Evolutionary conservation across 2,888 invertebrate genomes (phyloP), one percentile per base, ranked within the genome.

Genomic region (Pyralis farinalis): DNA sequence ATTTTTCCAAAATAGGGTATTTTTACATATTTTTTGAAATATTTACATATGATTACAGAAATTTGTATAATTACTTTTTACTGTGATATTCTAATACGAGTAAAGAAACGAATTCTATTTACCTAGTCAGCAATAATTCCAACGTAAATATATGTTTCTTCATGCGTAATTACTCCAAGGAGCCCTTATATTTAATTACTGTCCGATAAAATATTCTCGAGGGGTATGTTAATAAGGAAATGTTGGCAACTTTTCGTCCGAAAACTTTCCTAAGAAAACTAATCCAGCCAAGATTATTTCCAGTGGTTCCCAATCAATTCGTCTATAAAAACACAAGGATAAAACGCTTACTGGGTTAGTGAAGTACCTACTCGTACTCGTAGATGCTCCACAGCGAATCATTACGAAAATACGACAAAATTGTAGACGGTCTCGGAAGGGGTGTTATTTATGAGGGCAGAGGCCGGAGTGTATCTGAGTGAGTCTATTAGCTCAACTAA

Each of bases 401-500:
- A 80, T 84, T 81, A 78, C 70, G 73, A 77, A 83, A 85, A 86
- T 79, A 82, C 73, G 78, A 76, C 73, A 73, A 77, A 82, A 80
- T 82, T 78, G 77, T 74, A 69, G 69, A 67, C 65, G 61, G 60
- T 51, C 66, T 58, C 54, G 56, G 65, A 77, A 84, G 74, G 82
- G 85, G 80, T 79, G 76, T 81, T 85, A 81, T 87, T 86, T 84
- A 85, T 82, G 57, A 71, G 75, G 79, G 64, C 73, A 74, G 65
- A 74, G 79, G 74, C 65, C 65, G 72, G 70, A 71, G 78, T 79
- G 78, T 83, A 83, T 83, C 78, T 74, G 70, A 81, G 79, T 73
- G 74, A 75, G 66, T 81, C 76, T 87, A 84, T 88, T 83, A 85
- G 73, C 81, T 79, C 73, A 66, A 83, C 83, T 85, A 83, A 85